A percentile compares a stretch with the other conserved stretches of the same genome.
These are phyloP conservation scores for Melanerpes aurifrons DNA, from an alignment of 2,113 vertebrate genomes.

Conservation along the genomic window DNA sequence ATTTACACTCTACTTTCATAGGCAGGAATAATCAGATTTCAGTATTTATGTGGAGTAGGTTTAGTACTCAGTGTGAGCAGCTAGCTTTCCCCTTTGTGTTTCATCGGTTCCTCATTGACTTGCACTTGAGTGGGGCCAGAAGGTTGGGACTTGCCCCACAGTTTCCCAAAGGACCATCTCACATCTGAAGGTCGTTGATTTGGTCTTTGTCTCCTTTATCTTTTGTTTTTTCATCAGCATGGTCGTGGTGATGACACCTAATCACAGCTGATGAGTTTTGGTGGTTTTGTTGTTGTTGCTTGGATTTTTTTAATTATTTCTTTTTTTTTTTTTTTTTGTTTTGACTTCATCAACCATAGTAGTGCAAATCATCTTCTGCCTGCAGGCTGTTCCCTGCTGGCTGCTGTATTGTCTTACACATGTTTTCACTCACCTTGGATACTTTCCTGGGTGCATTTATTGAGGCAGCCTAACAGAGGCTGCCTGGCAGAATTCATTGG, in stretches of 20 bases:
- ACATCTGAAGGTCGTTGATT: background rate
- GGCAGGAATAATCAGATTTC: background rate
- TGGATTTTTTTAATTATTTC: too few species aligned
- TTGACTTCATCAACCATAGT: background rate
- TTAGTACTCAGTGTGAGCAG: background rate
- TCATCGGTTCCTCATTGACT: background rate
- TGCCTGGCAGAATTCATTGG: background rate
- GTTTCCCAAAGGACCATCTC: background rate
- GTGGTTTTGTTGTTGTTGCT: background rate
- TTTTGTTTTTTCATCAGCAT: background rate
- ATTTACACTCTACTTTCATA: background rate
- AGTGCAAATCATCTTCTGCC: background rate
- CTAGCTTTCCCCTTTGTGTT: background rate
- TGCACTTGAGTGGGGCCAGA: background rate
- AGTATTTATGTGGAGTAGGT: background rate
- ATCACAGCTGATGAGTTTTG: background rate
- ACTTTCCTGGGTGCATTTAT: background rate
- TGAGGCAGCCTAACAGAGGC: background rate
- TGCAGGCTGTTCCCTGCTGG: background rate
- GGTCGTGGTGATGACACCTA: background rate
- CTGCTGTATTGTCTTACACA: background rate
- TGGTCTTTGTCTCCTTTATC: background rate
- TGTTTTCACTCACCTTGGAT: background rate
- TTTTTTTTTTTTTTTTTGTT: background rate
- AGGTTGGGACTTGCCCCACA: background rate